Evolutionary conservation across 2,113 vertebrate genomes (phyloP).

Genomic region (Petromus typicus): DNA sequence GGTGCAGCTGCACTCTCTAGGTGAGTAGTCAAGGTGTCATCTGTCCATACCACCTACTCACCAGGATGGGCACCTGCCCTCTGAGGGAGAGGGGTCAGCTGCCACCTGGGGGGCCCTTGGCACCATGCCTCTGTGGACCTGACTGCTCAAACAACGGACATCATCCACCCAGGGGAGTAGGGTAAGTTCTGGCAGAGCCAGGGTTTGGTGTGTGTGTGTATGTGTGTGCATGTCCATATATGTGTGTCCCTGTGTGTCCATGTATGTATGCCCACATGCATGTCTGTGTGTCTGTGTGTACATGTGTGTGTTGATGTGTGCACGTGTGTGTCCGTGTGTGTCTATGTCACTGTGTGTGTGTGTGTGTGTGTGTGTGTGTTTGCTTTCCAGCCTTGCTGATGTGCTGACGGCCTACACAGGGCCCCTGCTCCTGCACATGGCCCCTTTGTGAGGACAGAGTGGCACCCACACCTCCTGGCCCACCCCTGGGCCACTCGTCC

Average conservation of each 20-base stretch:
- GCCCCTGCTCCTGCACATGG: background rate
- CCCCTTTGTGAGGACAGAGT: background rate
- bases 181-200: background rate
- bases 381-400: background rate
- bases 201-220: fast-evolving
- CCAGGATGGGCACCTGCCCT: background rate
- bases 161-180: no score
- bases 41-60: background rate
- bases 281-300: no score
- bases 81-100: background rate
- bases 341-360: background rate
- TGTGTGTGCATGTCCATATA: background rate
- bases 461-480: background rate
- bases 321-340: background rate
- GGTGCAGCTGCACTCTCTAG: background rate
- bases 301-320: no score
- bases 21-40: background rate
- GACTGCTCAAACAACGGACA: background rate
- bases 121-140: background rate
- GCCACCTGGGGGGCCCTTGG: background rate
- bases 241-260: background rate
- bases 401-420: background rate
- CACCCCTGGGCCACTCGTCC: fast-evolving
- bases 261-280: no score
- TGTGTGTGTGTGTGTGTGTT: no score